These are phyloP conservation scores for Cassiopea andromeda DNA, from an alignment of 30 jellyfish, hydroid and myxozoan genomes.

Conservation along the genomic window DNA sequence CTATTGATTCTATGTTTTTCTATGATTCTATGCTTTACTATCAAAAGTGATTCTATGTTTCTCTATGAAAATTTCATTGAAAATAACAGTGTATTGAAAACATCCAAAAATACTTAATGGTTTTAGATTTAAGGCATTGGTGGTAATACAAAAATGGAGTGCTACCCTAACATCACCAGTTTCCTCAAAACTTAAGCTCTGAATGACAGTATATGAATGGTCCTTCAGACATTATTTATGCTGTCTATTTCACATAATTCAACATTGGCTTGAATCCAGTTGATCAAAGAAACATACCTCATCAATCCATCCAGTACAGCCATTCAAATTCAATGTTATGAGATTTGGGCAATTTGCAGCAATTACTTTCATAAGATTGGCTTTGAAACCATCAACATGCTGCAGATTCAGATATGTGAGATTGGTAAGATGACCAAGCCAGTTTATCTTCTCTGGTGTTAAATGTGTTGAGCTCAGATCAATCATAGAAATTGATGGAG, in stretches of 20 bases:
- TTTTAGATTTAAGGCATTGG: no score
- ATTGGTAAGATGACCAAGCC: constrained; percentile 88
- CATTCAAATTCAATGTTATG: constrained; percentile 66
- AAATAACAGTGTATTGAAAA: no score
- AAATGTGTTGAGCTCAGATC: constrained; percentile 74
- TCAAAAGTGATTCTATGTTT: no score
- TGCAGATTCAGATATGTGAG: constrained; percentile 71
- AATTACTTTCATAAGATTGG: constrained; percentile 82
- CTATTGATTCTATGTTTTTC: no score
- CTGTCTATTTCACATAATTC: background rate
- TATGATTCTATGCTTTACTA: no score
- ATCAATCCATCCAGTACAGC: constrained; percentile 94
- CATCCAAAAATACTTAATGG: no score
- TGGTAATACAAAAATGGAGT: no score
- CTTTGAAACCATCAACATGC: constrained; percentile 75
- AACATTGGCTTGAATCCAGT: background rate
- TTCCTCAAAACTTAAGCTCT: no score
- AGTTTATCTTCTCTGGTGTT: constrained; percentile 85
- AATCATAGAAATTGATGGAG: constrained; percentile 58
- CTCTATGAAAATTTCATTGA: no score
- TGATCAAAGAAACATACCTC: constrained; percentile 55
- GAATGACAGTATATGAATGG: no score
- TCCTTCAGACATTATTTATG: no score
- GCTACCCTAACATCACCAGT: no score
- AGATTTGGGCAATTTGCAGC: constrained; percentile 80